phyloP scores from a whole-genome alignment of 2,113 vertebrate species.

The Cynocephalus volans region DNA sequence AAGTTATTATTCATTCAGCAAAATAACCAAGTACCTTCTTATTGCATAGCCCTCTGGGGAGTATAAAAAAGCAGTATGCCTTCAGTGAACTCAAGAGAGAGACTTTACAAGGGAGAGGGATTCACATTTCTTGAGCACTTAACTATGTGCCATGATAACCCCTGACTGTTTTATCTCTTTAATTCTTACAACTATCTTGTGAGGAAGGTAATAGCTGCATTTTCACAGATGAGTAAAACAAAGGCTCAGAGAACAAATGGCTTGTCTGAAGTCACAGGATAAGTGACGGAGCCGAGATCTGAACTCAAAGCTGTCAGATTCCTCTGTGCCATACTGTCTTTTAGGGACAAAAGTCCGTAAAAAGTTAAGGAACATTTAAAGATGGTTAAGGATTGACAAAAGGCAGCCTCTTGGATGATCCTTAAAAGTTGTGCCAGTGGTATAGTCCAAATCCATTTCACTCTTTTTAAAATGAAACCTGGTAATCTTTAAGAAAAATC shows the following conservation, averaged over 20 bases:
- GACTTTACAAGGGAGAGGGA: not conserved
- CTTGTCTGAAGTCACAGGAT: not conserved
- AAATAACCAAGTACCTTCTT: not conserved
- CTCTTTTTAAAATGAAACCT: not conserved
- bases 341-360: not conserved
- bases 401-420: not conserved
- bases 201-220: not conserved
- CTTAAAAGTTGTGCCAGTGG: not conserved
- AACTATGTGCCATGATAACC: not conserved
- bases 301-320: not conserved
- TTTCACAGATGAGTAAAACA: not conserved
- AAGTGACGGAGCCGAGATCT: slow-evolving; percentile 29
- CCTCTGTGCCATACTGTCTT: slow-evolving; percentile 21
- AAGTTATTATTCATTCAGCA: slow-evolving; percentile 51
- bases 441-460: not conserved
- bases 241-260: not conserved
- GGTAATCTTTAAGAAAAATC: slow-evolving; percentile 44
- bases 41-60: not conserved
- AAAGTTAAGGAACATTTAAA: slow-evolving; percentile 29
- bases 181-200: not conserved
- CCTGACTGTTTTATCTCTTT: slow-evolving; percentile 3
- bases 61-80: not conserved
- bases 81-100: not conserved
- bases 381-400: not conserved
- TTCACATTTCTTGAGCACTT: not conserved